Conservation (phyloP, 2,888 invertebrate species). For the Coecobrya sp. region DNA sequence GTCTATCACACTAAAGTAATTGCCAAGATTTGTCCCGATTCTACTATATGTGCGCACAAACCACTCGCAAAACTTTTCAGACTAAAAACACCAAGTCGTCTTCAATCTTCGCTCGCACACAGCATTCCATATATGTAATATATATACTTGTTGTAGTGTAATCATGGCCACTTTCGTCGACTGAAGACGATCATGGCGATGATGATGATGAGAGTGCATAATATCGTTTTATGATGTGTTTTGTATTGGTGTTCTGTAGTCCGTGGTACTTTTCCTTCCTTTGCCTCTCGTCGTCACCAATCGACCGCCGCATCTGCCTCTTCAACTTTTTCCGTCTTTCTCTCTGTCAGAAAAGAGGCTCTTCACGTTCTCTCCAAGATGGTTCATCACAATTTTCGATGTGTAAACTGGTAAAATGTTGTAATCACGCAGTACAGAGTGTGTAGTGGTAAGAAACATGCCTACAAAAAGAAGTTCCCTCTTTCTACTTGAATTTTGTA, state of each 20-base stretch:
- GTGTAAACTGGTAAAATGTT: neutral
- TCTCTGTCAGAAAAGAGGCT: neutral
- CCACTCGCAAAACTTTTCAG: neutral
- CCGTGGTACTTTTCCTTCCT: neutral
- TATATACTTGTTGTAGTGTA: neutral
- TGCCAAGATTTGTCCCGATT: slow-evolving; percentile 60
- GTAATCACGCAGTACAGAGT: neutral
- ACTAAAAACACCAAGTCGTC: neutral
- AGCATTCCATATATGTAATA: neutral
- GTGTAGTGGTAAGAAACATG: neutral
- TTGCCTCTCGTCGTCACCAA: neutral
- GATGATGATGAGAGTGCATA: neutral
- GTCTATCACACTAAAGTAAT: slow-evolving; percentile 76
- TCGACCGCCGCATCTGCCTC: neutral
- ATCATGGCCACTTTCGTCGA: neutral
- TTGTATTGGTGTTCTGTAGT: neutral
- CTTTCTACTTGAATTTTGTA: neutral
- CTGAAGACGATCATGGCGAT: neutral
- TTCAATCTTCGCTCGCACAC: neutral
- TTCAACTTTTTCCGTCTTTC: slow-evolving; percentile 10
- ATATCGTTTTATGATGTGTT: slow-evolving; percentile 17
- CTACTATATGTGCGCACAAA: slow-evolving; percentile 10
- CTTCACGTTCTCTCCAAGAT: no score
- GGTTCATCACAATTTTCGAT: no score
- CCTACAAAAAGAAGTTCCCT: neutral